Percentiles rank a stretch among this genome's conserved stretches.
These are phyloP conservation scores for Trilocha varians DNA, from an alignment of 2,888 invertebrate genomes.

Conservation along the genomic window DNA sequence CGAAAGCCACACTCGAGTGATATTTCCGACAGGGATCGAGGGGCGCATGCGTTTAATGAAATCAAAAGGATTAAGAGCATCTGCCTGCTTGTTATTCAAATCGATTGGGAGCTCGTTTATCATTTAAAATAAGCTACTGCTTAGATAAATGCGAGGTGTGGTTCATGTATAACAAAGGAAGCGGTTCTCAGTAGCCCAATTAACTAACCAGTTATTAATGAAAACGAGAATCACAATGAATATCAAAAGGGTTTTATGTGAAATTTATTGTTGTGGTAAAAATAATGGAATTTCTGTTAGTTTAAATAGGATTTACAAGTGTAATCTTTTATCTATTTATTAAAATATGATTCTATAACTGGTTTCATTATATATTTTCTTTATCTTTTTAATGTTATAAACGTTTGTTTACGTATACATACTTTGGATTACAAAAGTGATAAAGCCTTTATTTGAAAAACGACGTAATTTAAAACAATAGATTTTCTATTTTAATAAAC, in stretches of 20 bases:
- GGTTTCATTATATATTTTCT: too few species aligned
- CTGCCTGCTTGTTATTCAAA: constrained; percentile 73
- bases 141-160: constrained; percentile 69
- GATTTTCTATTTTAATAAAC: too few species aligned
- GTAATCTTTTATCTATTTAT: too few species aligned
- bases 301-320: not conserved
- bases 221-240: constrained; percentile 29
- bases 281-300: constrained; percentile 5
- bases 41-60: constrained; percentile 72
- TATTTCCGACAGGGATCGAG: constrained; percentile 69
- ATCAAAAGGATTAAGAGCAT: constrained; percentile 74
- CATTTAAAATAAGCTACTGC: constrained; percentile 72
- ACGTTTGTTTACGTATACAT: not conserved
- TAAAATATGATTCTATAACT: too few species aligned
- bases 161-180: constrained; percentile 61
- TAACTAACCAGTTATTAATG: constrained; percentile 58
- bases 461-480: too few species aligned
- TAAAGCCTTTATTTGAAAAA: too few species aligned
- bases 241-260: constrained; percentile 20
- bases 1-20: constrained; percentile 60
- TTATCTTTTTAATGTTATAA: not conserved
- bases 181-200: constrained; percentile 58
- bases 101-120: constrained; percentile 72
- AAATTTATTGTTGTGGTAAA: constrained; percentile 11
- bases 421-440: not conserved